A percentile compares a stretch with the other conserved stretches of the same genome.
Evolutionary conservation across 1,140 invertebrate genomes (phyloP).

Genomic region (Calephelis virginiensis): DNA sequence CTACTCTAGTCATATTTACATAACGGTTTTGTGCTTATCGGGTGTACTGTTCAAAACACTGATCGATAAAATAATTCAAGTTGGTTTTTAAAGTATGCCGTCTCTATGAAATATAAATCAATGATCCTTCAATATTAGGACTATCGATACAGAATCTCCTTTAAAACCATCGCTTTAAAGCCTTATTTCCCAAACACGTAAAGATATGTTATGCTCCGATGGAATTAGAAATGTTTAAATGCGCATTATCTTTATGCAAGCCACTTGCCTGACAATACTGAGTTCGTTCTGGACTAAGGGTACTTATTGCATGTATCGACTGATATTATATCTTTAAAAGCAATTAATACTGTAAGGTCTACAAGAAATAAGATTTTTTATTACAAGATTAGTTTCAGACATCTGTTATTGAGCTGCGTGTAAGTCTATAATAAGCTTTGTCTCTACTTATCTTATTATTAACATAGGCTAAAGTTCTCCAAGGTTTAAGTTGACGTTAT

Average conservation of each 20-base stretch:
- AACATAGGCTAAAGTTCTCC: no score
- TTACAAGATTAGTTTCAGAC: background rate
- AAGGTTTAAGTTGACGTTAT: no score
- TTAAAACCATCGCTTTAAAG: conserved; percentile 45
- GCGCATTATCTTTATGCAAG: conserved; percentile 76
- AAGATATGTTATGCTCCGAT: conserved; percentile 47
- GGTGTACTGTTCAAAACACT: no score
- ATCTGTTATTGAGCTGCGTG: no score
- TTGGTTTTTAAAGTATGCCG: no score
- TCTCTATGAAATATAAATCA: conserved; percentile 44
- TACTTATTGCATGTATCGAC: conserved; percentile 63
- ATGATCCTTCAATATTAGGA: conserved; percentile 49
- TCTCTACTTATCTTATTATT: no score
- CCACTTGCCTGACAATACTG: conserved; percentile 72
- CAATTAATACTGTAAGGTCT: conserved; percentile 25
- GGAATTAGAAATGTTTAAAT: conserved; percentile 57
- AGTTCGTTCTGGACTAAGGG: conserved; percentile 56
- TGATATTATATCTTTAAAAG: conserved; percentile 53
- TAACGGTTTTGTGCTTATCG: no score
- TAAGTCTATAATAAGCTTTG: no score
- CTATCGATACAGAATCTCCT: conserved; percentile 40
- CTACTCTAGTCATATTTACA: no score
- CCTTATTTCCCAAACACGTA: conserved; percentile 33
- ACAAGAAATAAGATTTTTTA: background rate
- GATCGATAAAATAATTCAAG: no score